Base-by-base conservation (phyloP, 2,888 invertebrate species). In the Taenaris catops region DNA sequence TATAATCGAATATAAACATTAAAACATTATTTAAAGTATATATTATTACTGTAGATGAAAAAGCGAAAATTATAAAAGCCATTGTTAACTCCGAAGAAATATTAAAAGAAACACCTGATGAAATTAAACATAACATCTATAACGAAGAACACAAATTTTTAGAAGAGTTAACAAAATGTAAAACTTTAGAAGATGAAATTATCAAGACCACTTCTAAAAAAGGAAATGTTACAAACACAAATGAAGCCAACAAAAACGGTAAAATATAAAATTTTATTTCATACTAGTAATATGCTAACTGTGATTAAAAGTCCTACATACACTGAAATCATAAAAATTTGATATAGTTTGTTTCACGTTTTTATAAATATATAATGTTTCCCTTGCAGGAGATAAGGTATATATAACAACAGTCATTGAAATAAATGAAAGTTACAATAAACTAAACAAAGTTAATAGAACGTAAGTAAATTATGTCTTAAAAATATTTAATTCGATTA, bases 401-500 rank as follows among this genome's bases (percentile, higher is more conserved):
- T 31, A 70, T 19, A 66, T 83, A 17, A 79, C 72, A 46, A 71
- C 80, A 0, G 41, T 68, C 0, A 70, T 83, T 23, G 72, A 81
- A 38, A 74, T 81, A 8, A 61, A 58, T 14, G 56, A 58, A 35
- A 34, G 10, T 21, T 8, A 41, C 14, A 31, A 12, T 6, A 27
- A 17, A 8, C 10, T 17, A 2, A 47, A 54, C 28, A 51, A 51
- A 38, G 44, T 54, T 8, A 49, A 58, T 14, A 29, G 46, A 2
- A 48, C 49, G 75, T 74, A 55, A 65, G 73, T 61, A 23, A 1
- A 17, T n/a, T n/a, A n/a, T n/a, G n/a, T n/a, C n/a, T n/a, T n/a
- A n/a, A n/a, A n/a, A n/a, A n/a, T n/a, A n/a, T n/a, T n/a, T n/a
- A n/a, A n/a, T n/a, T n/a, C n/a, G n/a, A n/a, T n/a, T n/a, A n/a